These are phyloP conservation scores for Buphagus erythrorhynchus DNA, from an alignment of 2,797 vertebrate genomes.

Conservation along the genomic window DNA sequence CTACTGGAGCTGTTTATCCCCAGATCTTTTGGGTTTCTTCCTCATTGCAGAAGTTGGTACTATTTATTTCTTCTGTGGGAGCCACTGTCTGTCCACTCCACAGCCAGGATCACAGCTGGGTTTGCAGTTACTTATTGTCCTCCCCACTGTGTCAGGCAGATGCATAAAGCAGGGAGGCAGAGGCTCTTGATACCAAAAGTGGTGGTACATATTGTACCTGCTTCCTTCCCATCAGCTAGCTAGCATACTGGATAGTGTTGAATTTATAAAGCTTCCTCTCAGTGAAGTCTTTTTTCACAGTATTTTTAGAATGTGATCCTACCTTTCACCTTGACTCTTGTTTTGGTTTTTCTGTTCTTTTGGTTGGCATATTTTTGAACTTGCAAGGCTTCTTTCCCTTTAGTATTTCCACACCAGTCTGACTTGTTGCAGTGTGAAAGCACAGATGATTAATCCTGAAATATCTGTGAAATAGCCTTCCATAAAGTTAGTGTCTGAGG, in stretches of 20 bases:
- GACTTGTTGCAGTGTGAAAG: neutral
- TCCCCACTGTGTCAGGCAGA: neutral
- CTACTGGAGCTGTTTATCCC: neutral
- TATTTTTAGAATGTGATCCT: neutral
- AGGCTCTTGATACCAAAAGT: neutral
- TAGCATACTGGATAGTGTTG: neutral
- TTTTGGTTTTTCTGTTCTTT: neutral
- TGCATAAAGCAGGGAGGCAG: neutral
- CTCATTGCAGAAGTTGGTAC: neutral
- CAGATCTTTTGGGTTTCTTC: neutral
- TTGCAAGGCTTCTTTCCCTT: neutral
- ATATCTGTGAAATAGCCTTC: constrained; percentile 3
- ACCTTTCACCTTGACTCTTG: neutral
- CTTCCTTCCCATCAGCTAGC: neutral
- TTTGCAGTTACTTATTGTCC: neutral
- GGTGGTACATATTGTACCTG: neutral
- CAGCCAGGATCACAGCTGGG: neutral
- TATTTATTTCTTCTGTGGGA: neutral
- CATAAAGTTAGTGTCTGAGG: neutral
- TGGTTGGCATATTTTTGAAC: neutral
- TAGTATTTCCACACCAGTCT: neutral
- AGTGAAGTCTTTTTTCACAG: neutral
- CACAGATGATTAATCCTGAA: neutral
- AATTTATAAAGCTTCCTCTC: neutral
- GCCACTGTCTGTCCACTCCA: neutral